phyloP scores from a whole-genome alignment of 2,113 vertebrate genomes.

The Eretmochelys imbricata region DNA sequence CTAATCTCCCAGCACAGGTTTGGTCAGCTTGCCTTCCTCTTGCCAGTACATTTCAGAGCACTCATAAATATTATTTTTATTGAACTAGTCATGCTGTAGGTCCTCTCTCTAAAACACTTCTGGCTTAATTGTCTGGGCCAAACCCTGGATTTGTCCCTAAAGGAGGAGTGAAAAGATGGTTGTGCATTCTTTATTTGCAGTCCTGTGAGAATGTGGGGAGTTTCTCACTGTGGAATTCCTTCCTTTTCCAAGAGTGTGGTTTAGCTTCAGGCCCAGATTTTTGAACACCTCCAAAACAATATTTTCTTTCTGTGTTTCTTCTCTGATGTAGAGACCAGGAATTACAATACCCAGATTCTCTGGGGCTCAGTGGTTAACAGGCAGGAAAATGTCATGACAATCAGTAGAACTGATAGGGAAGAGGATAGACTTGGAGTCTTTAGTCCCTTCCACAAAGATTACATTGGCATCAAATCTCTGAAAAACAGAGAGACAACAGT shows the following conservation, averaged over 20 bases:
- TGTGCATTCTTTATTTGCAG: background rate
- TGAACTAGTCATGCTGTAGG: background rate
- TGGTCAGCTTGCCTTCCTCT: background rate
- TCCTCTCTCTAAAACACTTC: background rate
- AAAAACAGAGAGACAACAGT: background rate
- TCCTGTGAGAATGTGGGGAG: background rate
- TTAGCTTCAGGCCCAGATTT: conserved; percentile 25
- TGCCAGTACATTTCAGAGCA: background rate
- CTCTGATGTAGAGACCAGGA: conserved; percentile 19
- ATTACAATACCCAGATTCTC: background rate
- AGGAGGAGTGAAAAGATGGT: background rate
- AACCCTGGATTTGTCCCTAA: background rate
- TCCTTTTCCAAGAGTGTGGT: background rate
- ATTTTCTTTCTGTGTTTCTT: conserved; percentile 32
- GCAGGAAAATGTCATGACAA: background rate
- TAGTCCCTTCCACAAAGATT: background rate
- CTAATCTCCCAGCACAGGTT: background rate
- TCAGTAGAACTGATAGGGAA: background rate
- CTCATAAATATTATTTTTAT: background rate
- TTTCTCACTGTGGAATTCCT: background rate
- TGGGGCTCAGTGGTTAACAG: background rate
- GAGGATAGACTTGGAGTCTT: background rate
- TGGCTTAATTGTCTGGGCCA: background rate
- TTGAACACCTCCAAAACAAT: background rate
- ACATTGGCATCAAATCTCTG: background rate